These are phyloP conservation scores for Sinocyclocheilus anshuiensis DNA, from an alignment of 2,113 vertebrate species.

Conservation along the genomic window DNA sequence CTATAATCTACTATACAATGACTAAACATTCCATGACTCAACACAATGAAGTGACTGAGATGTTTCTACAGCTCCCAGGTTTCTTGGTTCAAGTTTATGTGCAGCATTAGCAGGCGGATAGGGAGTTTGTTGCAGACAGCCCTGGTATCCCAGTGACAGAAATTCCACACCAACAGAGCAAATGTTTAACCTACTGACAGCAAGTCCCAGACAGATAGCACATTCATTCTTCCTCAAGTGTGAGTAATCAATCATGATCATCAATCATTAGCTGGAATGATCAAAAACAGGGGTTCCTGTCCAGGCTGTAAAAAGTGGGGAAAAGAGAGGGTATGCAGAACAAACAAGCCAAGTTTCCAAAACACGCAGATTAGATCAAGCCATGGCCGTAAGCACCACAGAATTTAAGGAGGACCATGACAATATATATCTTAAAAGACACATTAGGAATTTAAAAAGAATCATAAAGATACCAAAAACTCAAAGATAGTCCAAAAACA, in stretches of 20 bases:
- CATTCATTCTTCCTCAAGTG: constrained; percentile 2
- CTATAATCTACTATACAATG: neutral
- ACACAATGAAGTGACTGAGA: neutral
- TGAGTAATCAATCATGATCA: neutral
- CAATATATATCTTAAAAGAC: neutral
- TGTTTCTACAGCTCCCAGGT: constrained; percentile 2
- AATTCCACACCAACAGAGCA: constrained; percentile 14
- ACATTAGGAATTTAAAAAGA: neutral
- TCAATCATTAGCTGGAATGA: neutral
- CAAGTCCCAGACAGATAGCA: constrained; percentile 41
- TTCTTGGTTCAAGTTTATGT: neutral
- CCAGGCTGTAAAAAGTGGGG: neutral
- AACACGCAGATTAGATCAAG: neutral
- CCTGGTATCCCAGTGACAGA: constrained; percentile 59
- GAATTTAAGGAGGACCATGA: neutral
- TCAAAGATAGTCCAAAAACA: neutral
- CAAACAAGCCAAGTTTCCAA: constrained; percentile 2
- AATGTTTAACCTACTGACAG: constrained; percentile 45
- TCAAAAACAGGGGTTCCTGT: neutral
- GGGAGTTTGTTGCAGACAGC: constrained; percentile 53
- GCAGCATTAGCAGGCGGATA: neutral
- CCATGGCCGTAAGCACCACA: neutral
- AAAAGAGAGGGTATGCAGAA: neutral
- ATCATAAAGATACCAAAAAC: neutral
- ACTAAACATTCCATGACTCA: constrained; percentile 14